Evolutionary conservation across 2,888 invertebrate genomes (phyloP), one percentile per base, ranked within the genome.

Genomic region (Anaspis maculata): DNA sequence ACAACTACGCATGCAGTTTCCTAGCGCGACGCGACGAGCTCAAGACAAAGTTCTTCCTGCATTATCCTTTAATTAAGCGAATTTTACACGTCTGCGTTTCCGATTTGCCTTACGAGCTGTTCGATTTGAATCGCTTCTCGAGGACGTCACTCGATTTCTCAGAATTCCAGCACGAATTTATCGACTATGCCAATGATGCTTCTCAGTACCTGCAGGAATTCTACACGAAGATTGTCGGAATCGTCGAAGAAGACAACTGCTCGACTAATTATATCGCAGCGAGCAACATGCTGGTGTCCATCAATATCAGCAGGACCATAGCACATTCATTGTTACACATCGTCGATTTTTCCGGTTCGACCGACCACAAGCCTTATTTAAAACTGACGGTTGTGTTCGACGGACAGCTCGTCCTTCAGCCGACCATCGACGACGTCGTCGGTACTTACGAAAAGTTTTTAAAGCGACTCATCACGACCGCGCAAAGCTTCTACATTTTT

Each of bases 271-370:
- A 49, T 35, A 36, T 52, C 27, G 44, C 38, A 15, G 52, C 52
- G 11, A 50, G 49, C 25, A 55, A 53, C 14, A 67, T 64, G 13
- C 55, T 76, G 2, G 67, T 76, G 32, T 67, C 68, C 28, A 68
- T 74, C 49, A 75, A 80, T 59, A 71, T 85, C 48, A 75, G 79
- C 51, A 73, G 75, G 49, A 51, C 78, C 24, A 81, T 83, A 70
- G 73, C 77, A 27, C 67, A 72, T 36, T 83, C 82, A 9, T 72
- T 84, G 28, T 65, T 75, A 29, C 67, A 73, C 41, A 62, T 84
- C n/a, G 71, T 77, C 37, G 64, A 71, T 1, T 59, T 69, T 13
- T 66, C 79, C 7, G 61, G 66, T 37, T 62, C 71, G 44, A 62
- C 69, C 2, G 62, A 69, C 4, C 61, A 62, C 24, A 72, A 76